Evolutionary conservation across 2,797 vertebrate species (phyloP), one percentile per base, ranked within the genome.

Genomic region (Syncerus caffer): DNA sequence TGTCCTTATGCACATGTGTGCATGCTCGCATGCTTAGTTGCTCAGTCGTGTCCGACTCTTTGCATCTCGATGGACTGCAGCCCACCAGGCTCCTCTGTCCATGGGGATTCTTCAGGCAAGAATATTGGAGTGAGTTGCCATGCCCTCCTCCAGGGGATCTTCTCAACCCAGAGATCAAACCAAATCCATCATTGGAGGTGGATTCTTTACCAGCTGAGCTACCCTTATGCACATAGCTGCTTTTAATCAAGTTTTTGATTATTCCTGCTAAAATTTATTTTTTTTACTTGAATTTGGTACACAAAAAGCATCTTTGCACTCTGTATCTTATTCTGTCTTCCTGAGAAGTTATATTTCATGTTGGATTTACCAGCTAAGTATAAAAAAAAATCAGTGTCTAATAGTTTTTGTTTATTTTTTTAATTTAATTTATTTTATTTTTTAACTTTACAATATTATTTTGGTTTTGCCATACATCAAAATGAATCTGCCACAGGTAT

Each of bases 21-120:
- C n/a, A 21, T 67, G 64, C 9, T 34, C 34, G 17, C 0, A 0
- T 38, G 67, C 67, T 12, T 38, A 12, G 5, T 38, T 38, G 67
- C 10, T 71, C n/a, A 38, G 10, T 38, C 2, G 1, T 38, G 19
- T 71, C 19, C 0, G 1, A 71, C 67, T 38, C n/a, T 71, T 38
- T 71, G 34, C 10, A 71, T 71, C 34, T 71, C 0, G 0, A 38
- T 38, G 34, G 67, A 71, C 67, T 38, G 19, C 34, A 71, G 67
- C 67, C 34, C 0, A 0, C 10, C 67, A 38, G 67, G 67, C 67
- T 71, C 34, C 34, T 71, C 34, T 23, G 17, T 38, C 19, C n/a
- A 38, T 38, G 67, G 67, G 3, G 67, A 71, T 38, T 71, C 19
- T 71, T 1, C 67, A 71, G 34, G 67, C 5, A 71, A 71, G 67